Base-by-base conservation (phyloP, 1,140 invertebrate species). In the Caerostris darwini region DNA sequence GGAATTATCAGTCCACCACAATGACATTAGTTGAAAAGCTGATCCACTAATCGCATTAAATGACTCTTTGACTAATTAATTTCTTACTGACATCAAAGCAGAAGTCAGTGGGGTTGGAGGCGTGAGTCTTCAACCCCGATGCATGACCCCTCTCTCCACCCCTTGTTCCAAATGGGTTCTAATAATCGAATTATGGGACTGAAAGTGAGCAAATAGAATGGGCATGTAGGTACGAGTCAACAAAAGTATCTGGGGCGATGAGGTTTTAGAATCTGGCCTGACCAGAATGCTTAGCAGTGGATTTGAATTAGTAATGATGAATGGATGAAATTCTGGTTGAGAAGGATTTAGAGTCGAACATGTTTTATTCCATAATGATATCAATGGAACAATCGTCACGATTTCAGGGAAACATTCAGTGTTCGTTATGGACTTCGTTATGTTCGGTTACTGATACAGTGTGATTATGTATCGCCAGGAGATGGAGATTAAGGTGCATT, bases 31-130 rank as follows among this genome's bases (percentile, higher is more conserved):
- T 77, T 34, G 19, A 77, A 77, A 77, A 34, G 19, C 34, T 6
- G 19, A 50, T 34, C 69, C 12, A 34, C 50, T 77, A 77, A 77
- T 77, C 53, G 17, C 82, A 83, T 83, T 83, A 57, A 83, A 83
- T 7, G 82, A 10, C 17, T 17, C 82, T 83, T 83, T 83, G 82
- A 83, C 82, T 83, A 83, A 83, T 83, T 83, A 83, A 83, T 83
- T 83, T 83, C 82, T 83, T 83, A 17, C 82, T 10, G 53, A 56
- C 82, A 83, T 83, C 53, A 83, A 83, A 83, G 82, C 82, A 7
- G 14, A 56, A 77, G 50, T 17, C 14, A 64, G 14, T 3, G 34
- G 69, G 10, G 69, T 19, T 19, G 69, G 69, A 10, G 69, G 8
- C 69, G 14, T 34, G 12, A 19, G 7, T 77, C 34, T 34, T 77